phyloP scores from a whole-genome alignment of 2,888 invertebrate genomes.

The Barypeithes pellucidus region DNA sequence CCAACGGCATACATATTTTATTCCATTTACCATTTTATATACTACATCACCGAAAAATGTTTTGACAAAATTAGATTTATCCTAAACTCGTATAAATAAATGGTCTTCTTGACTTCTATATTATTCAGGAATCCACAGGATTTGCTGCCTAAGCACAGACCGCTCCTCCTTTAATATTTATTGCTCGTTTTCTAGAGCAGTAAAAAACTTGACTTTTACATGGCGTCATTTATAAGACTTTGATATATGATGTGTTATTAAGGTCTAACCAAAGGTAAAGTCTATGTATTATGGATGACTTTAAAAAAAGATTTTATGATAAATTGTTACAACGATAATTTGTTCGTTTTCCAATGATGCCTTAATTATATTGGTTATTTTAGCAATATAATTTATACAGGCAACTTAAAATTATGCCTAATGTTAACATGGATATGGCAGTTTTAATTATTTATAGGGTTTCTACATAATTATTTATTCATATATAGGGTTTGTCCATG shows the following conservation, averaged over 20 bases:
- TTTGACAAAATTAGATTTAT: slow-evolving; percentile 9
- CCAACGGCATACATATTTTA: slow-evolving; percentile 1
- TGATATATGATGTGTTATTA: slow-evolving; percentile 8
- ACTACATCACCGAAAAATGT: not conserved
- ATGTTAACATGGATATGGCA: too few species aligned
- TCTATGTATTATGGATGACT: not conserved
- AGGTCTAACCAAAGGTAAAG: slow-evolving; percentile 8
- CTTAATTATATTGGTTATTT: too few species aligned
- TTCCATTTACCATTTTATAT: not conserved
- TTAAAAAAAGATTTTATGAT: not conserved
- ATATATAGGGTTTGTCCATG: too few species aligned
- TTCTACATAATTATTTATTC: too few species aligned
- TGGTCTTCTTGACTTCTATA: slow-evolving; percentile 7
- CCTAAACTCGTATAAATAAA: not conserved
- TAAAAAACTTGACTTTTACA: not conserved
- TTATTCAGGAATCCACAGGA: slow-evolving; percentile 7
- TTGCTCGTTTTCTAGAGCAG: not conserved
- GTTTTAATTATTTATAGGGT: too few species aligned
- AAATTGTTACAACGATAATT: too few species aligned
- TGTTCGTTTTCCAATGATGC: too few species aligned
- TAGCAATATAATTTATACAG: too few species aligned
- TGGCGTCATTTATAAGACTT: slow-evolving; percentile 1
- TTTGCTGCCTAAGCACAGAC: slow-evolving; percentile 4
- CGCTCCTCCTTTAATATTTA: slow-evolving; percentile 10
- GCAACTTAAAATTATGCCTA: too few species aligned